Base-by-base conservation (phyloP, 2,113 vertebrate genomes). In the Scalopus aquaticus region DNA sequence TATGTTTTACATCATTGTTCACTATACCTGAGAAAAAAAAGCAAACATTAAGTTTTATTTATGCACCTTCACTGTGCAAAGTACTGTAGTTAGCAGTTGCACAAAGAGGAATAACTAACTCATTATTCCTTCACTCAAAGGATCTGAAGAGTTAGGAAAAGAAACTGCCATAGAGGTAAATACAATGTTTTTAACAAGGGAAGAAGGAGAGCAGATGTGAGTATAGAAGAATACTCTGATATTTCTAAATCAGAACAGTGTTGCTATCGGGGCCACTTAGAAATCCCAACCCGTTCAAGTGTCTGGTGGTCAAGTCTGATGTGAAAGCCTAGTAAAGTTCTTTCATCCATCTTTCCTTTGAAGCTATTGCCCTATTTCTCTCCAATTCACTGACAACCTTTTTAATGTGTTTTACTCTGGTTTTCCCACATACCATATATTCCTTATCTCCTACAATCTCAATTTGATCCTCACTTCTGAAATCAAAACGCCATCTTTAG, bases 111-210 rank as follows among this genome's bases (percentile, higher is more conserved):
- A 84, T 74, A 92, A 70, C 70, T 64, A 89, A 64, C 15, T 35
- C 39, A 82, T 58, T 44, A 58, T n/a, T 62, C 62, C 87, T 88
- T 95, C 77, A 65, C 20, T 84, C 88, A 76, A 90, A 95, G 49
- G 35, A 83, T 58, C 62, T 54, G 44, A 87, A 22, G n/a, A 65
- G 28, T 17, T 87, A 87, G 37, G 80, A 95, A 88, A 32, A 74
- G 37, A 87, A 96, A 67, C 0, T 79, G n/a, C 5, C 83, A 79
- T 17, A n/a, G 42, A 65, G 32, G 80, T 30, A 82, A 83, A 93
- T 7, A 67, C n/a, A 17, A 78, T 44, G 24, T 13, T 91, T 62
- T 62, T 44, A 83, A 89, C 3, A 49, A 86, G 30, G 72, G 17
- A 80, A 17, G 65, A 28, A 88, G 44, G n/a, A 60, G 3, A 88